A percentile compares a stretch with the other conserved stretches of the same genome.
phyloP scores from a whole-genome alignment of 2,113 vertebrate genomes.

The Leptosomus discolor region DNA sequence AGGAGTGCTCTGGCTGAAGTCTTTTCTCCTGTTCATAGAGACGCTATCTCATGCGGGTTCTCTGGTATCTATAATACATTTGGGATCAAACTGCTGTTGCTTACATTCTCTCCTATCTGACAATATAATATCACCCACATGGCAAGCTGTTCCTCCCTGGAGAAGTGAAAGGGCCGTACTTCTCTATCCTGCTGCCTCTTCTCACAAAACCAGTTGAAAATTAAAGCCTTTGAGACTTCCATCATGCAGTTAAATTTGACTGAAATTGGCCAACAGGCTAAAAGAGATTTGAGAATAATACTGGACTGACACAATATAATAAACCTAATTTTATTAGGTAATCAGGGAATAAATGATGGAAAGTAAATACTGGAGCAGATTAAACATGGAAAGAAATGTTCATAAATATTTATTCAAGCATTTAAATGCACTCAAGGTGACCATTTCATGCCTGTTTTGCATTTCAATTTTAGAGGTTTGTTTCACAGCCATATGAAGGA shows the following conservation, averaged over 20 bases:
- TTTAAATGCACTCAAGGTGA: background rate
- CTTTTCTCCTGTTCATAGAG: constrained; percentile 35
- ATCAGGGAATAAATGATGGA: background rate
- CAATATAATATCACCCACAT: background rate
- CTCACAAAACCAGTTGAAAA: background rate
- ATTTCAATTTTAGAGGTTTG: background rate
- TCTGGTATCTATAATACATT: background rate
- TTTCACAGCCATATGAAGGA: background rate
- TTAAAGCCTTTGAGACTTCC: background rate
- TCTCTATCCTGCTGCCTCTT: background rate
- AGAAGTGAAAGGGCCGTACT: background rate
- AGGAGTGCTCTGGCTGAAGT: background rate
- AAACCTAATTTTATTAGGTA: constrained; percentile 5
- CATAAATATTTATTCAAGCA: constrained; percentile 28
- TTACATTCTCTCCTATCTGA: background rate
- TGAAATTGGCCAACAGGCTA: background rate
- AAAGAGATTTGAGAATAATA: background rate
- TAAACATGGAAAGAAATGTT: background rate
- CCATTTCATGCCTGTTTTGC: background rate
- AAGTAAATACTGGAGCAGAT: background rate
- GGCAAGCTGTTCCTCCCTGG: background rate
- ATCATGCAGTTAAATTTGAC: background rate
- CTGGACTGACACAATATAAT: background rate
- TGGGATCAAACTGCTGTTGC: background rate
- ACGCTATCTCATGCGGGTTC: background rate